Conservation (phyloP, 53 echinoderm and acorn worm genomes). For the Mesocentrotus franciscanus region DNA sequence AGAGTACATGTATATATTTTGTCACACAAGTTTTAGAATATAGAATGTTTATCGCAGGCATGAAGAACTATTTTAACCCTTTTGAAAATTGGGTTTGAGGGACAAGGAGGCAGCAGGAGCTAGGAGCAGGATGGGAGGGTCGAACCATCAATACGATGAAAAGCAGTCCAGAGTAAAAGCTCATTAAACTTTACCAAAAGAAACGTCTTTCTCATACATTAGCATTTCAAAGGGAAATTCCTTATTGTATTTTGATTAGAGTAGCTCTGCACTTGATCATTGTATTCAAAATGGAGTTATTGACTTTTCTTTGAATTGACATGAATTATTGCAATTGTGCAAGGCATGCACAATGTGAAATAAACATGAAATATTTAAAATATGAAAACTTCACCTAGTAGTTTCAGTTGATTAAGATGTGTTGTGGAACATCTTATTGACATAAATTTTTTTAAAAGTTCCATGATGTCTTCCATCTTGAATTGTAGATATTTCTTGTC, state of each 20-base stretch:
- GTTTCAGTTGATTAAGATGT: too few relatives aligned
- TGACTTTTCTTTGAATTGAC: not conserved
- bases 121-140: too few relatives aligned
- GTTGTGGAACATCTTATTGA: too few relatives aligned
- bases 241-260: conserved; percentile 19
- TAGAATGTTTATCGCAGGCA: not conserved
- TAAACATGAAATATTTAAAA: too few relatives aligned
- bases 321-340: not conserved
- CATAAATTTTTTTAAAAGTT: too few relatives aligned
- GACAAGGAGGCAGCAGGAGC: too few relatives aligned
- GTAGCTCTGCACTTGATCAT: not conserved
- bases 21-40: not conserved
- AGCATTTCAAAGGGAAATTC: not conserved
- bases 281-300: not conserved
- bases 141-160: not conserved
- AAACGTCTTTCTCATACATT: not conserved
- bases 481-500: too few relatives aligned
- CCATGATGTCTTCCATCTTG: too few relatives aligned
- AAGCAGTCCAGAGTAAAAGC: not conserved
- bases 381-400: too few relatives aligned
- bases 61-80: not conserved
- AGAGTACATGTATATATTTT: too few relatives aligned
- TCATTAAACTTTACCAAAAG: too few relatives aligned
- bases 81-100: not conserved
- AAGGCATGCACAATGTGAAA: too few relatives aligned